phyloP scores from a whole-genome alignment of 2,797 vertebrate species.

The Epinephelus malabaricus region DNA sequence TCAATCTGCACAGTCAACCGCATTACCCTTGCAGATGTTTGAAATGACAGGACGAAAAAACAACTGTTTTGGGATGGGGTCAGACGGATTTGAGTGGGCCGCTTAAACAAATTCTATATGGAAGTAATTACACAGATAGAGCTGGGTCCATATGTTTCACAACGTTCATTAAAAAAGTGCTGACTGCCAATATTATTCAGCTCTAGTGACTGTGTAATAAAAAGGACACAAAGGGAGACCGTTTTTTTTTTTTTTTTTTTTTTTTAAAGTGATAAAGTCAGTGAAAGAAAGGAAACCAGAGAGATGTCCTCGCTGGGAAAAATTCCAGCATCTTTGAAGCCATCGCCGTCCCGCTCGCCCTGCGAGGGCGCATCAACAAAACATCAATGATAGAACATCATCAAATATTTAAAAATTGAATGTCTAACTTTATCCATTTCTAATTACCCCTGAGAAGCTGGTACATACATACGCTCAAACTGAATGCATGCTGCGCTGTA shows the following conservation, averaged over 20 bases:
- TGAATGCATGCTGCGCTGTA: constrained; percentile 9
- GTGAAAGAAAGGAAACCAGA: neutral
- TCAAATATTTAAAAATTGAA: constrained; percentile 61
- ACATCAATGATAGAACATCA: constrained; percentile 50
- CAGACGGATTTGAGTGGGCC: neutral
- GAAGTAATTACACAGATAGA: constrained; percentile 27
- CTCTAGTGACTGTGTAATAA: constrained; percentile 1
- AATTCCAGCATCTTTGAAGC: constrained; percentile 20
- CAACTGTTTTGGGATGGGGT: neutral
- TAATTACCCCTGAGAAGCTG: constrained; percentile 42
- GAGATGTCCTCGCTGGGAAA: constrained; percentile 4
- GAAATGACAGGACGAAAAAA: neutral
- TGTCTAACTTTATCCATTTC: constrained; percentile 41
- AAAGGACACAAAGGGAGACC: constrained; percentile 9
- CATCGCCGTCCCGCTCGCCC: neutral
- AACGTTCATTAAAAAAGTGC: constrained; percentile 33
- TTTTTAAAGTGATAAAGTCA: neutral
- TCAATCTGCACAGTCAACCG: neutral
- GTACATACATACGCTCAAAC: constrained; percentile 6
- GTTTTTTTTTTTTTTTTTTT: neutral
- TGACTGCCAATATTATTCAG: constrained; percentile 2
- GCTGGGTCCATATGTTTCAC: constrained; percentile 7
- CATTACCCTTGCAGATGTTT: neutral
- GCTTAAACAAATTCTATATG: constrained; percentile 6
- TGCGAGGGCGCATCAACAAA: constrained; percentile 26